Evolutionary conservation across 1,140 invertebrate genomes (phyloP).

Genomic region (Drosophila melanogaster): Release_6_plus_ISO1_MT NT_033779.5:21893001-21893500

Average conservation of each 20-base stretch:
- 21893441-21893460: conserved; percentile 29
- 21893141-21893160: conserved; percentile 32
- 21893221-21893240: conserved; percentile 53
- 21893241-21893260: conserved; percentile 72
- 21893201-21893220: conserved; percentile 65
- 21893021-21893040: conserved; percentile 48
- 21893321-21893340: conserved; percentile 47
- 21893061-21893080: conserved; percentile 53
- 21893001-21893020: conserved; percentile 67
- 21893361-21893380: conserved; percentile 39
- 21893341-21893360: conserved; percentile 62
- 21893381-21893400: conserved; percentile 49
- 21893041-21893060: conserved; percentile 9
- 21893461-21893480: conserved; percentile 57
- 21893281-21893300: conserved; percentile 78
- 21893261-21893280: conserved; percentile 61
- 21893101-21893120: conserved; percentile 2
- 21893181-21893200: conserved; percentile 80
- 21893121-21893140: background rate
- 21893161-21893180: conserved; percentile 20
- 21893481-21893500: conserved; percentile 13
- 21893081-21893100: conserved; percentile 53
- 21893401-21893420: conserved; percentile 74
- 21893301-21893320: conserved; percentile 81
- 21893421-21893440: conserved; percentile 38